Conservation (phyloP, 2,888 invertebrate species). For the Oscheius sp. region DNA sequence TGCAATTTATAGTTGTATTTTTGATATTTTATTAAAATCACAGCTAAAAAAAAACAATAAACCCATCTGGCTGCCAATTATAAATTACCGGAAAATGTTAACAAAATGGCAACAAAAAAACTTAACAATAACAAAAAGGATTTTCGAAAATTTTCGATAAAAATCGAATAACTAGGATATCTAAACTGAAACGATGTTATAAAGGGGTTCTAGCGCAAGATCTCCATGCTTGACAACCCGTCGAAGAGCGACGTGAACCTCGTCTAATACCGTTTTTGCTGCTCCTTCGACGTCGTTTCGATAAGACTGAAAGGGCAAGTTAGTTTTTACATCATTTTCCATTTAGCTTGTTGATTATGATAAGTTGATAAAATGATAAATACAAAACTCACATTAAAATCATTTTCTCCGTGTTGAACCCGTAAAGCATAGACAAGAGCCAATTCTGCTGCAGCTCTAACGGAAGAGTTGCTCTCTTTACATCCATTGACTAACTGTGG, state of each 20-base stretch:
- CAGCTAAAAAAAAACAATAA: too few relatives aligned
- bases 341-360: too few relatives aligned
- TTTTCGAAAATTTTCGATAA: not conserved
- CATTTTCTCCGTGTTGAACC: slow-evolving; percentile 77
- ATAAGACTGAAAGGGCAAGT: slow-evolving; percentile 16
- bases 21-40: too few relatives aligned
- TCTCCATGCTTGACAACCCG: slow-evolving; percentile 49
- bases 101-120: too few relatives aligned
- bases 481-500: slow-evolving; percentile 96
- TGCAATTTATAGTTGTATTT: too few relatives aligned
- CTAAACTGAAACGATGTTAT: slow-evolving; percentile 39
- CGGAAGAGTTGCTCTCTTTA: slow-evolving; percentile 95
- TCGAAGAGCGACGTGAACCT: slow-evolving; percentile 39
- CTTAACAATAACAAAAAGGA: too few relatives aligned
- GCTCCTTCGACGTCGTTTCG: slow-evolving; percentile 36
- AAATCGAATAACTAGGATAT: not conserved
- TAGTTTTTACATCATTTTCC: too few relatives aligned
- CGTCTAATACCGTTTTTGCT: slow-evolving; percentile 43
- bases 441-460: slow-evolving; percentile 90
- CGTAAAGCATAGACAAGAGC: slow-evolving; percentile 87
- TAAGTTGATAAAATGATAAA: not conserved
- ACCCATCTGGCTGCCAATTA: too few relatives aligned
- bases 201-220: slow-evolving; percentile 42
- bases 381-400: slow-evolving; percentile 47
- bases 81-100: too few relatives aligned